phyloP scores from a whole-genome alignment of 2,888 invertebrate genomes.

The Odiellus spinosus region DNA sequence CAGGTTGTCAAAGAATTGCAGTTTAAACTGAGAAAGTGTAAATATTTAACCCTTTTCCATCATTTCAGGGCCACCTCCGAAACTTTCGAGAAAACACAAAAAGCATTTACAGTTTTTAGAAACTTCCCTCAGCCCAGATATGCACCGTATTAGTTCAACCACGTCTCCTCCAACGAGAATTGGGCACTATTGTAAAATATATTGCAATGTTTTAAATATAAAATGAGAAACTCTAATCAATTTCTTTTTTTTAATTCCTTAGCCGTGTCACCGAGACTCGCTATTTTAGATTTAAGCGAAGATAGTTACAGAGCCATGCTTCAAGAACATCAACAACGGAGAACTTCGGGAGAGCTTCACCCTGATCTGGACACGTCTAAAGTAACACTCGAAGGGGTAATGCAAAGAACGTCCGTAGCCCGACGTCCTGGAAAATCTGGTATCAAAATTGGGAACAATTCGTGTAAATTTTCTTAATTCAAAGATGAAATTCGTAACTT shows the following conservation, averaged over 20 bases:
- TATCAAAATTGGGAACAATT: no score
- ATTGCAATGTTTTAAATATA: no score
- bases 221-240: not conserved
- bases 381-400: conserved; percentile 55
- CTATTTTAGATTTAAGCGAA: conserved; percentile 36
- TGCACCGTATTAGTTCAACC: conserved; percentile 34
- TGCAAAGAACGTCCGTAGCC: conserved; percentile 34
- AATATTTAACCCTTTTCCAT: conserved; percentile 4
- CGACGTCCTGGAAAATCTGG: conserved; percentile 21
- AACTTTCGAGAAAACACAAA: conserved; percentile 42
- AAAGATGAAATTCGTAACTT: no score
- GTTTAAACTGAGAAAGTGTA: not conserved
- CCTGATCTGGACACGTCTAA: conserved; percentile 60
- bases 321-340: conserved; percentile 45
- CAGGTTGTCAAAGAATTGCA: conserved; percentile 29
- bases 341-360: conserved; percentile 45
- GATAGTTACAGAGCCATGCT: conserved; percentile 53
- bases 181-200: not conserved
- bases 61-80: conserved; percentile 43
- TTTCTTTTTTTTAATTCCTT: no score
- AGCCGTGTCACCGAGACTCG: not conserved
- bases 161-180: conserved; percentile 21
- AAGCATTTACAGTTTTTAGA: conserved; percentile 33
- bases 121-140: conserved; percentile 26
- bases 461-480: no score